Percentiles rank a stretch among this genome's conserved stretches.
These are phyloP conservation scores for Sinohyriopsis cumingii DNA, from an alignment of 2,888 invertebrate species.

Conservation along the genomic window DNA sequence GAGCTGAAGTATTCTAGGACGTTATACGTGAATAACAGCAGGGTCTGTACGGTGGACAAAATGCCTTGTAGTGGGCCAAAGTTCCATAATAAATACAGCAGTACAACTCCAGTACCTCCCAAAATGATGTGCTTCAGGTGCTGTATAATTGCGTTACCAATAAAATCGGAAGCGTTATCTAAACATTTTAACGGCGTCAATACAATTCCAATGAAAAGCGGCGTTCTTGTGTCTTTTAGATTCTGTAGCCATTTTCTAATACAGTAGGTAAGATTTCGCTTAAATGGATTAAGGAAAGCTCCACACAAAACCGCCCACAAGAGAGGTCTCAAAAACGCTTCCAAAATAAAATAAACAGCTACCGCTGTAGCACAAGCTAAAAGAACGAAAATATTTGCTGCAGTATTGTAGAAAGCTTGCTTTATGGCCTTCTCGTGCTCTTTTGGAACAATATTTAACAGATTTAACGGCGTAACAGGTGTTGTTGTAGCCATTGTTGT, in stretches of 20 bases:
- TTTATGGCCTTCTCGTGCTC: conserved; percentile 87
- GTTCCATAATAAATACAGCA: conserved; percentile 79
- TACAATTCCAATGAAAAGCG: conserved; percentile 72
- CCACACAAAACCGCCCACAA: conserved; percentile 97
- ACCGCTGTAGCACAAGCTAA: conserved; percentile 77
- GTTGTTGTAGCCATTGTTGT: no score
- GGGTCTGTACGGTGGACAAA: conserved; percentile 39
- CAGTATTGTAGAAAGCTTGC: conserved; percentile 91
- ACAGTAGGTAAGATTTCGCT: conserved; percentile 83
- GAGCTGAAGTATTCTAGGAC: conserved; percentile 67
- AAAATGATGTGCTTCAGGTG: conserved; percentile 79
- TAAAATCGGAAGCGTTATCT: conserved; percentile 82
- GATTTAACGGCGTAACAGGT: conserved; percentile 16
- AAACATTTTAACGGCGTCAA: conserved; percentile 82
- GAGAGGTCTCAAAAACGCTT: conserved; percentile 93
- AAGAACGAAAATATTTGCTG: conserved; percentile 84
- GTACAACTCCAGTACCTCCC: conserved; percentile 72
- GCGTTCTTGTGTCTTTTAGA: conserved; percentile 68
- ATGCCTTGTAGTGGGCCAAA: conserved; percentile 78
- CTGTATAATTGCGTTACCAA: conserved; percentile 81
- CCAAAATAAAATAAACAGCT: conserved; percentile 76
- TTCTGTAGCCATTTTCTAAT: conserved; percentile 82
- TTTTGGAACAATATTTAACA: conserved; percentile 43
- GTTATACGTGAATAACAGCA: conserved; percentile 59
- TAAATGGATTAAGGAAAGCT: conserved; percentile 97